phyloP scores from a whole-genome alignment of 2,888 invertebrate species.

The Arrhopalites spinosus region DNA sequence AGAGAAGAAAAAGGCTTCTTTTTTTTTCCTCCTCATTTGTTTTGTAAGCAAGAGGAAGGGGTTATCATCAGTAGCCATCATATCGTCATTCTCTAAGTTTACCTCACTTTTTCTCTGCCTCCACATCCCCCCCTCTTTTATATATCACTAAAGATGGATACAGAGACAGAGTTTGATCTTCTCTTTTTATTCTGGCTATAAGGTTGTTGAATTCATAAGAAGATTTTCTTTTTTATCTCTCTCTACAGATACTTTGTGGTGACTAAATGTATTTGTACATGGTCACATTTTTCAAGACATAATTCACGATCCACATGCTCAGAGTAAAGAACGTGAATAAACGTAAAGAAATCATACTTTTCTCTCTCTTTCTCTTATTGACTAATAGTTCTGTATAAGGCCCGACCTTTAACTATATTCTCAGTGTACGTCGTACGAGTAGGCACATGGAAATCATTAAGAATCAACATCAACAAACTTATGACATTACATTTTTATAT shows the following conservation, averaged over 20 bases:
- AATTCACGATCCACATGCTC: conserved; percentile 1
- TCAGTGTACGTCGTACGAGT: too few species aligned
- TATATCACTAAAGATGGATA: background rate
- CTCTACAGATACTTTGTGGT: background rate
- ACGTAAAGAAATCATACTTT: background rate
- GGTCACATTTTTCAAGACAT: background rate
- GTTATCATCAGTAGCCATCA: conserved; percentile 39
- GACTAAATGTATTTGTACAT: background rate
- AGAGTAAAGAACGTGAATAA: background rate
- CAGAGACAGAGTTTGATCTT: background rate
- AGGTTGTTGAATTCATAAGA: too few species aligned
- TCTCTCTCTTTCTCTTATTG: background rate
- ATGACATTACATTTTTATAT: too few species aligned
- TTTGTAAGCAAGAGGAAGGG: conserved; percentile 22
- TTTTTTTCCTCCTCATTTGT: conserved; percentile 16
- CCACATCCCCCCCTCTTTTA: background rate
- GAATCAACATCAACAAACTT: too few species aligned
- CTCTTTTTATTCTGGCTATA: background rate
- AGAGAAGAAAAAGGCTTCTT: background rate
- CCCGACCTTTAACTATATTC: too few species aligned
- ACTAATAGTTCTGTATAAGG: background rate
- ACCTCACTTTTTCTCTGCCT: conserved; percentile 17
- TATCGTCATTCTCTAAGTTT: conserved; percentile 30
- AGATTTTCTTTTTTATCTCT: background rate
- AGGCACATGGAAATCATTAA: too few species aligned